Conservation (phyloP, 1,140 invertebrate genomes). For the Drosophila murphyi region DNA sequence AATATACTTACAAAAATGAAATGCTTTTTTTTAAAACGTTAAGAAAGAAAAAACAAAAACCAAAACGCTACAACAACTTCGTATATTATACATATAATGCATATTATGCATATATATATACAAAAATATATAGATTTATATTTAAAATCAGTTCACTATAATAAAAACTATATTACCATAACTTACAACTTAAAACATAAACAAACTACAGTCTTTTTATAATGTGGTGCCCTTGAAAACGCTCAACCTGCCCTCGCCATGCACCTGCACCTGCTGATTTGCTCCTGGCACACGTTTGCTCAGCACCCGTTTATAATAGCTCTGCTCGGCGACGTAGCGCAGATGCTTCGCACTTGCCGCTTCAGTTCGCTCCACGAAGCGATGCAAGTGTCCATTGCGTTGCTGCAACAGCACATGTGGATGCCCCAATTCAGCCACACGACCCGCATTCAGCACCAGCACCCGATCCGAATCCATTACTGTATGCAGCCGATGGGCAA, state of each 20-base stretch:
- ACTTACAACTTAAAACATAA: slow-evolving; percentile 58
- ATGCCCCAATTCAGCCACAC: slow-evolving; percentile 89
- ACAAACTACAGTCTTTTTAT: slow-evolving; percentile 63
- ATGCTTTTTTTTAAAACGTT: slow-evolving; percentile 70
- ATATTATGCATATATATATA: slow-evolving; percentile 71
- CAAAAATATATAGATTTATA: slow-evolving; percentile 62
- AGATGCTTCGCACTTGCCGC: slow-evolving; percentile 66
- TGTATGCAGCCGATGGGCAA: slow-evolving; percentile 93
- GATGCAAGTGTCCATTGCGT: slow-evolving; percentile 84
- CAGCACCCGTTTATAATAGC: slow-evolving; percentile 69
- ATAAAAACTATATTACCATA: slow-evolving; percentile 82
- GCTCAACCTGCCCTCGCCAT: slow-evolving; percentile 34
- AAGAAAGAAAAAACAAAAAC: slow-evolving; percentile 29
- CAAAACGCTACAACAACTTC: slow-evolving; percentile 48
- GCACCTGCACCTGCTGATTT: slow-evolving; percentile 8
- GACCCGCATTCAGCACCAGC: slow-evolving; percentile 89
- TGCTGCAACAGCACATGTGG: slow-evolving; percentile 89
- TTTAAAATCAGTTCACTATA: slow-evolving; percentile 82
- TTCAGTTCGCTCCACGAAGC: slow-evolving; percentile 78
- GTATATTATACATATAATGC: slow-evolving; percentile 69
- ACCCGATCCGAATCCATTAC: slow-evolving; percentile 92
- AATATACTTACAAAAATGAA: slow-evolving; percentile 37
- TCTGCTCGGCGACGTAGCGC: slow-evolving; percentile 68
- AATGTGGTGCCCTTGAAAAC: slow-evolving; percentile 60
- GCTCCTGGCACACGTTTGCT: slow-evolving; percentile 13